These are phyloP conservation scores for Leptinotarsa haldemani DNA, from an alignment of 2,888 invertebrate genomes.

Conservation along the genomic window DNA sequence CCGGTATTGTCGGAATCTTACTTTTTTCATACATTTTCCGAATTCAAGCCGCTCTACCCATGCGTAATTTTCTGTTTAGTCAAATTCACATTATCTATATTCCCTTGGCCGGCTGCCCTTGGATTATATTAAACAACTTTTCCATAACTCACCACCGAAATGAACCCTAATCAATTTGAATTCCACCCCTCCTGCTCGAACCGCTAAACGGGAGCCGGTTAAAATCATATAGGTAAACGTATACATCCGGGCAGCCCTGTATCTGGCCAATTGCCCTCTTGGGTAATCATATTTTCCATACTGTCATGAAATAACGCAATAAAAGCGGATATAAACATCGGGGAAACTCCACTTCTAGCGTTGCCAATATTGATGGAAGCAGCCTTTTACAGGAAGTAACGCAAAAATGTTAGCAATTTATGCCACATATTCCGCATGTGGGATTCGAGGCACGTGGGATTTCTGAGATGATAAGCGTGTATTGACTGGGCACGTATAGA, in stretches of 20 bases:
- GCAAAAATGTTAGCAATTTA: constrained; percentile 15
- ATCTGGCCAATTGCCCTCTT: constrained; percentile 22
- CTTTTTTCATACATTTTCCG: too few relatives aligned
- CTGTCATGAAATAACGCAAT: constrained; percentile 26
- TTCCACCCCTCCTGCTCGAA: neutral
- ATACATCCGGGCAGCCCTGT: constrained; percentile 20
- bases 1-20: too few relatives aligned
- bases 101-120: neutral
- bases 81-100: too few relatives aligned
- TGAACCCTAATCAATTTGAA: constrained; percentile 3
- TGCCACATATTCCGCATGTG: neutral
- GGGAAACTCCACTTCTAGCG: constrained; percentile 2
- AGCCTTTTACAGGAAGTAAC: constrained; percentile 12
- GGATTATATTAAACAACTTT: neutral
- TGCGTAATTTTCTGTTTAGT: too few relatives aligned
- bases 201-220: neutral
- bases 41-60: too few relatives aligned
- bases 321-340: constrained; percentile 22
- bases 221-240: constrained; percentile 17
- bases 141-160: constrained; percentile 8
- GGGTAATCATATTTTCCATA: constrained; percentile 32
- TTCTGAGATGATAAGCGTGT: constrained; percentile 4
- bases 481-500: neutral
- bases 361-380: constrained; percentile 15
- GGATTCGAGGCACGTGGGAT: neutral